Evolutionary conservation across 2,113 vertebrate species (phyloP), one percentile per base, ranked within the genome.

Genomic region (Aplodontia rufa): DNA sequence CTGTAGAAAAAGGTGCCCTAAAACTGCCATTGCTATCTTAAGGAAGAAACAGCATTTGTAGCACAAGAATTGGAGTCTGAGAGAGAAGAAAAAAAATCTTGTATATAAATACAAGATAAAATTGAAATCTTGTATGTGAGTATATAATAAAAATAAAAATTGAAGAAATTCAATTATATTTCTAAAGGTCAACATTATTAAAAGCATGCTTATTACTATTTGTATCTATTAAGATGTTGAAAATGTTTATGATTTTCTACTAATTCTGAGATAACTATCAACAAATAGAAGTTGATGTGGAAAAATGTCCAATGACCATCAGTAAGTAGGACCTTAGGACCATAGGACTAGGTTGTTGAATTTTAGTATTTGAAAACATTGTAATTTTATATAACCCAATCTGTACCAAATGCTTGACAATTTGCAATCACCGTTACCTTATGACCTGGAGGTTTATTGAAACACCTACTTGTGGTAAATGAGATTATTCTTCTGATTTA

Each of bases 91-190:
- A 20, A 42, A 12, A 66, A 30, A 37, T 22, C 24, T 26, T 26
- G 9, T 24, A 60, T 26, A 60, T 60, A 60, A 60, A 60, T 60
- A 68, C 35, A n/a, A 68, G 17, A 35, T 17, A 68, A 90, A 45
- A 88, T 20, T 40, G 19, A 69, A 40, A 47, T 26, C 37, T 47
- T 84, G 0, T 9, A 55, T 78, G 62, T 64, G 82, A 51, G 62
- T 71, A 62, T n/a, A 60, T 37, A 79, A 82, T 30, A 88, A 35
- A 94, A 78, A 84, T 85, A 92, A 92, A 94, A 62, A 93, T 86
- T 53, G 17, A 95, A 86, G 40, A 11, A 93, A 87, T 72, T 72
- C 45, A 69, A 32, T 75, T 51, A 24, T 6, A 26, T 68, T 90
- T 35, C 42, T 8, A 66, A 93, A 72, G 17, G 62, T 87, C 37